Base-by-base conservation (phyloP, 2,797 vertebrate species). In the Ispidina picta region DNA sequence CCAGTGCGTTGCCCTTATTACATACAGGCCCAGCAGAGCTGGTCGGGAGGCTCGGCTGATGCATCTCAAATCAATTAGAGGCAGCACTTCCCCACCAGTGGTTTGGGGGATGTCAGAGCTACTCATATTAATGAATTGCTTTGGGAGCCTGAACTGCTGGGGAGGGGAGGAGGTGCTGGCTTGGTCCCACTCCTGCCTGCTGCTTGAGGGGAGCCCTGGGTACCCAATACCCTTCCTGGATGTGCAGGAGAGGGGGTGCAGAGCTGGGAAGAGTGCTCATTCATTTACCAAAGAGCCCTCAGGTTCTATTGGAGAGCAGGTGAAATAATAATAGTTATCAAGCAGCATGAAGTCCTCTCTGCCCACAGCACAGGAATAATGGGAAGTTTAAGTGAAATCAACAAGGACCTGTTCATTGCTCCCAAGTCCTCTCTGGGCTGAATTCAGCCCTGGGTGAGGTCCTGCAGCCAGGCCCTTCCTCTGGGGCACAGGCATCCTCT, bases 311-410 rank as follows among this genome's bases (percentile, higher is more conserved):
- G 43, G 83, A 56, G 78, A 62, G 84, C 71, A 56, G 88, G 39
- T 26, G 83, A 81, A 91, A 71, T 84, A 84, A 78, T 59, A 90
- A 89, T 72, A 94, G 92, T 89, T 16, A 71, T 88, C 71, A 8
- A 79, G 60, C 83, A 35, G 4, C 3, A 17, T 15, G 56, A 80
- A 90, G 88, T 89, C 48, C 82, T 95, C 93, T 90, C 93, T 59
- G 55, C 43, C 92, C 60, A 6, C 33, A 26, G 87, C 19, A 4
- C 41, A 28, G 88, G 83, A 90, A 93, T 80, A 71, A 96, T 74
- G 95, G 76, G 92, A 59, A 82, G 43, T 83, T 91, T 74, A 94
- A 81, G 72, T 69, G 46, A 91, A 91, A 94, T 94, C 90, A 2
- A 68, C 94, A 81, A 2, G 2, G 63, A 15, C 62, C 70, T 65